A percentile compares a stretch with the other conserved stretches of the same genome.
These are phyloP conservation scores for Bambusicola thoracicus DNA, from an alignment of 2,113 vertebrate species.

Conservation along the genomic window DNA sequence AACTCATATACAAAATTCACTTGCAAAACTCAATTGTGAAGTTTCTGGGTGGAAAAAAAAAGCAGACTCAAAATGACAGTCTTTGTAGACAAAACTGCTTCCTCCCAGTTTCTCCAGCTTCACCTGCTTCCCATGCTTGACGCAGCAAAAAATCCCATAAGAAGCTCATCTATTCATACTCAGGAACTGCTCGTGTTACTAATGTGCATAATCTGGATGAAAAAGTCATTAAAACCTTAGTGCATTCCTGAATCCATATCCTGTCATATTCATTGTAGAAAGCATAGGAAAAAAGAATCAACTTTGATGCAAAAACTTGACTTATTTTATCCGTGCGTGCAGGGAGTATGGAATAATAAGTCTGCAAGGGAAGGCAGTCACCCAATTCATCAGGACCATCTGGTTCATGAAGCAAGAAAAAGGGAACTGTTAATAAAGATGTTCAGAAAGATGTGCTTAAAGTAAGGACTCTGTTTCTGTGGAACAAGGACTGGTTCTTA, in stretches of 20 bases:
- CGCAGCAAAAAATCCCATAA: not conserved
- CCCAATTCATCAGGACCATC: not conserved
- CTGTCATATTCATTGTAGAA: not conserved
- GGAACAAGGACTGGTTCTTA: not conserved
- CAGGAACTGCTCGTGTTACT: constrained; percentile 15
- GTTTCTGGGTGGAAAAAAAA: not conserved
- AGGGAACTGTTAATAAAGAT: not conserved
- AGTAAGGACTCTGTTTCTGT: not conserved
- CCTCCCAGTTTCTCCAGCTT: constrained; percentile 14
- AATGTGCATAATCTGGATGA: constrained; percentile 8
- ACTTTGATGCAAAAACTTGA: not conserved
- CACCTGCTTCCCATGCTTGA: constrained; percentile 15
- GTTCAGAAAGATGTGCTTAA: not conserved
- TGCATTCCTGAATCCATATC: not conserved
- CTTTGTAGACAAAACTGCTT: constrained; percentile 19
- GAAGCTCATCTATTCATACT: constrained; percentile 13
- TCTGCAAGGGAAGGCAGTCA: not conserved
- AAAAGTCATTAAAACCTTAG: constrained; percentile 1
- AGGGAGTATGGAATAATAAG: not conserved
- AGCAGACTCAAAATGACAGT: not conserved
- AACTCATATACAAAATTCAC: not conserved
- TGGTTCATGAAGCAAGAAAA: not conserved
- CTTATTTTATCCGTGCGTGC: not conserved
- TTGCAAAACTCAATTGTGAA: not conserved
- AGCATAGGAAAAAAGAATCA: not conserved